Conservation (phyloP, 2,113 vertebrate genomes). For the Apaloderma vittatum region DNA sequence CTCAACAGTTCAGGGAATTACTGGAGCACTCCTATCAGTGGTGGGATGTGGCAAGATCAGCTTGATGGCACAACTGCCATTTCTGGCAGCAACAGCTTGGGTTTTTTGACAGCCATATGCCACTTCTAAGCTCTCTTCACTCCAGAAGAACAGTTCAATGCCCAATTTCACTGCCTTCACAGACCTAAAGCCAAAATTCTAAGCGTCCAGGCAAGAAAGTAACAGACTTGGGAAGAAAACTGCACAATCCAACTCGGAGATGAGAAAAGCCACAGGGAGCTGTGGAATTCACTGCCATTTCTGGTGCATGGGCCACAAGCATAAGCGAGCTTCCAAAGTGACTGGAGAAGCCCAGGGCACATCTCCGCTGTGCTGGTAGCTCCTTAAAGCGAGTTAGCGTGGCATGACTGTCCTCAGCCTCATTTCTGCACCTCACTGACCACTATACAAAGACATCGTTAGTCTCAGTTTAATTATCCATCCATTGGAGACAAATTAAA, state of each 20-base stretch:
- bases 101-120: neutral
- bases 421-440: neutral
- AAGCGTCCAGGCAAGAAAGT: neutral
- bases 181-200: neutral
- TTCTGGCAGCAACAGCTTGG: neutral
- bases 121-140: neutral
- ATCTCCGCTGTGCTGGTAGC: neutral
- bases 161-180: neutral
- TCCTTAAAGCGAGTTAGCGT: rapidly evolving
- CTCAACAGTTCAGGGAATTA: neutral
- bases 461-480: neutral
- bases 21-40: neutral
- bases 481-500: neutral
- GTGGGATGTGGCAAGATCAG: neutral
- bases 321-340: neutral
- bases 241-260: neutral
- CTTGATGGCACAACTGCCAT: rapidly evolving
- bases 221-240: neutral
- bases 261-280: neutral
- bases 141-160: neutral
- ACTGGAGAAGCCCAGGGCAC: rapidly evolving
- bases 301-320: neutral
- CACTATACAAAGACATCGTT: neutral
- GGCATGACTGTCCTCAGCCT: neutral
- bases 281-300: neutral